Evolutionary conservation across 2,888 invertebrate genomes (phyloP), one percentile per base, ranked within the genome.

Genomic region (Helicoverpa assulta): DNA sequence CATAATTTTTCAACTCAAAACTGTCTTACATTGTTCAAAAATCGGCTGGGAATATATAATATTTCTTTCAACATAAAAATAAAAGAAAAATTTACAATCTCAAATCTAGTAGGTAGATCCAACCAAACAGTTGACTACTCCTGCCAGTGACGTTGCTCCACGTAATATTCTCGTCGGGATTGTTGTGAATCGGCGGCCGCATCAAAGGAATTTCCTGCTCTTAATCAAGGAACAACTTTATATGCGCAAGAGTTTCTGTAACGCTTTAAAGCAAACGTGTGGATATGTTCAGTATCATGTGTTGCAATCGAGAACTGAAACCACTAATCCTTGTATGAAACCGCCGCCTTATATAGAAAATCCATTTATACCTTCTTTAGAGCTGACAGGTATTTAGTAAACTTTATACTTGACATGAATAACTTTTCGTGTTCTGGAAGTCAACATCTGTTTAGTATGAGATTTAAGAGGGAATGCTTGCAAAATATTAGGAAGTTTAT

Each of bases 161-260:
- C 87, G 88, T 89, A 90, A 92, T 92, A 91, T 92, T 93, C 92
- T 91, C 91, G 87, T 88, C 88, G 87, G 83, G 88, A 91, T 92
- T 92, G 92, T 93, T 91, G 86, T 90, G 91, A 89, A 91, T 90
- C 89, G 89, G 85, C 87, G 84, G 86, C 75, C 76, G 88, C 89
- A 90, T 93, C 93, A 93, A 93, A 94, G 93, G 93, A 92, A 94
- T 94, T 94, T 95, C 93, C 92, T 92, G 93, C 86, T 89, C 90
- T 88, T 87, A 90, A 92, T 92, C 90, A 91, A 89, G 89, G 89
- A 87, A 86, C 87, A 86, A 86, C 88, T 92, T 89, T 88, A 91
- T 89, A 91, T 86, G 88, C 88, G 88, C 85, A 86, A 85, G 83
- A 85, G 85, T 75, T 82, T 90, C 89, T 91, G 92, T 83, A 89